Percentiles rank a stretch among this genome's conserved stretches.
These are phyloP conservation scores for Bactericera cockerelli DNA, from an alignment of 1,140 invertebrate genomes.

Conservation along the genomic window DNA sequence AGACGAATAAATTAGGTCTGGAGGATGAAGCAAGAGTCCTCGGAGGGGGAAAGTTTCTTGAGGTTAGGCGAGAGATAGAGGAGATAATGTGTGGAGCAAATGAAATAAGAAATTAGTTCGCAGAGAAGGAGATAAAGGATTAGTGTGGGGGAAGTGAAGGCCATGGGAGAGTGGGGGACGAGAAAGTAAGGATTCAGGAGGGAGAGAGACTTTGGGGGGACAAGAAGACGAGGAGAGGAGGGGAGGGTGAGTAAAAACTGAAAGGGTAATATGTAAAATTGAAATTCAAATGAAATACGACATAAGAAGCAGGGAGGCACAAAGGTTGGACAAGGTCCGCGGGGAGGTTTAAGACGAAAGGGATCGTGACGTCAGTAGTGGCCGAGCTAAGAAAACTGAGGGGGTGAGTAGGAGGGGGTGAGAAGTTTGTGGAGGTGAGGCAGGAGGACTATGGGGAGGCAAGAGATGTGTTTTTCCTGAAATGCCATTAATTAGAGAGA, in stretches of 20 bases:
- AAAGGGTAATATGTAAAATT: constrained; percentile 9
- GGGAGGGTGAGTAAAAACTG: constrained; percentile 5
- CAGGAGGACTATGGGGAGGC: too few species aligned
- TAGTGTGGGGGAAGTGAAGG: not conserved
- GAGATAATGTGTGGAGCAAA: constrained; percentile 6
- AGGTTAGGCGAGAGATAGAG: not conserved
- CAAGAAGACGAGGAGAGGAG: not conserved
- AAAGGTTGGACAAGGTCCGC: constrained; percentile 1
- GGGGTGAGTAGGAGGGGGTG: not conserved
- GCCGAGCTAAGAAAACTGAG: constrained; percentile 1
- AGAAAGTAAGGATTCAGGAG: too few species aligned
- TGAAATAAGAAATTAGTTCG: constrained; percentile 8
- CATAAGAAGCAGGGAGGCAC: constrained; percentile 6
- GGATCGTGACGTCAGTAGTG: constrained; percentile 1
- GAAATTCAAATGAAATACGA: constrained; percentile 9
- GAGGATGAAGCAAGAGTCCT: not conserved
- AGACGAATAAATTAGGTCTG: not conserved
- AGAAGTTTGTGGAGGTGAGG: too few species aligned
- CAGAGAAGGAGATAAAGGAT: not conserved
- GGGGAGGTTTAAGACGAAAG: constrained; percentile 2
- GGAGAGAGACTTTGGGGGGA: too few species aligned
- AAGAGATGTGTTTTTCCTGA: too few species aligned
- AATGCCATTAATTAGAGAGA: constrained; percentile 7
- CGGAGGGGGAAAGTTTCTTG: not conserved
- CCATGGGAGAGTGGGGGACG: too few species aligned